Percentiles rank a stretch among this genome's conserved stretches.
These are phyloP conservation scores for Heliocidaris erythrogramma DNA, from an alignment of 35 echinoderm and acorn worm species.

Conservation along the genomic window DNA sequence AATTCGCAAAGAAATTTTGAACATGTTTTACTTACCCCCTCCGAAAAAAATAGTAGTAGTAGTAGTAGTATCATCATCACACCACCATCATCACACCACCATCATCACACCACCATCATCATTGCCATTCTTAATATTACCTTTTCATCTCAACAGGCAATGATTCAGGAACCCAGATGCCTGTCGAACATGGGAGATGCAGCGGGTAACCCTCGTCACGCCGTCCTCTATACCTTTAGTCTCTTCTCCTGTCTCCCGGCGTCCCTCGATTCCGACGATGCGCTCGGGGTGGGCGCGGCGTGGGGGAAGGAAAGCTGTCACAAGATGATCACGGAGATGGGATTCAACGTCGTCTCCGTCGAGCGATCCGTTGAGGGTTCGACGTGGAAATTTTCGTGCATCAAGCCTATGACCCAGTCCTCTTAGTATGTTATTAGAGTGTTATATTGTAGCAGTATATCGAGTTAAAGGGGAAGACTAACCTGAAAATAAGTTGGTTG, in stretches of 20 bases:
- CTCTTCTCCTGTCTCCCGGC: neutral
- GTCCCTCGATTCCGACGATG: neutral
- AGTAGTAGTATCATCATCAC: no score
- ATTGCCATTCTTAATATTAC: no score
- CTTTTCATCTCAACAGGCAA: neutral
- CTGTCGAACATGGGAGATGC: neutral
- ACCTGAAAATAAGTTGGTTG: no score
- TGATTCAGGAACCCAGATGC: neutral
- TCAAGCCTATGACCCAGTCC: neutral
- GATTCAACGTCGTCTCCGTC: neutral
- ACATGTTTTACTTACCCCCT: no score
- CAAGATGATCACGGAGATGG: neutral
- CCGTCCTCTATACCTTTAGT: neutral
- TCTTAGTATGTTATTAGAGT: no score
- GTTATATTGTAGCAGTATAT: no score
- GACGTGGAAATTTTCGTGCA: neutral
- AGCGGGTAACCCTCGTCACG: neutral
- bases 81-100: no score
- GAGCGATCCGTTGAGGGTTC: neutral
- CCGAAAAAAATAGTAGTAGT: no score
- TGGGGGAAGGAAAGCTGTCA: slow-evolving; percentile 28
- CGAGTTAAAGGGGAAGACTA: no score
- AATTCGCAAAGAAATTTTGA: no score
- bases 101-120: no score
- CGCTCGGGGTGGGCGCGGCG: neutral